Evolutionary conservation across 2,797 vertebrate genomes (phyloP), one percentile per base, ranked within the genome.

Genomic region (Pseudopleuronectes americanus): DNA sequence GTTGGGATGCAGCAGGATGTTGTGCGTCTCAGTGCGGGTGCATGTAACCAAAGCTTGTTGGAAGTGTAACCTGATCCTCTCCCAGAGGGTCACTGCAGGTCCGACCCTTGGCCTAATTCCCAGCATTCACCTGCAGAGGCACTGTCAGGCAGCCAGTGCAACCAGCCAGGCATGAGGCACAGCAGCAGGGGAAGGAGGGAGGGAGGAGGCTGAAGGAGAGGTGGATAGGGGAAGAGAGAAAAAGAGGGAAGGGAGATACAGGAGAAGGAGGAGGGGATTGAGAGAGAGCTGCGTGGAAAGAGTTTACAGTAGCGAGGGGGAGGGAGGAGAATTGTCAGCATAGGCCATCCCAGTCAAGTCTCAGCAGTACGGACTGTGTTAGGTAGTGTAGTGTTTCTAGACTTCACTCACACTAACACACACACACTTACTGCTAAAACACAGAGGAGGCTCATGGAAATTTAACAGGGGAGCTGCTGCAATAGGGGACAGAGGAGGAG

Each of bases 71-170:
- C 69, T 51, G 84, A 87, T 84, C 81, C 70, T 59, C 72, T 76
- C 45, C 64, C 13, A 23, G 83, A 67, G 81, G 83, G 69, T 85
- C 80, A 85, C 59, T 77, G 79, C 78, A 81, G 83, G 75, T 57
- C 63, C 63, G 81, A 84, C 78, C 88, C 83, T 83, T 91, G 90
- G 89, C 90, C 85, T 81, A 74, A 78, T 91, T 92, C 84, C 82
- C 86, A 88, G 79, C 71, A 77, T 91, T 90, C 90, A 93, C 92
- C 91, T 93, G 90, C 91, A 92, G 86, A 87, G 83, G 84, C 76
- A 87, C 68, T 84, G 72, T 79, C 86, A 86, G 57, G 73, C 73
- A 64, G 65, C 57, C 65, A 57, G 70, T 65, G 70, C 69, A 52
- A 31, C 16, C 31, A 64, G 23, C 13, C 31, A 68, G 73, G 52